These are phyloP conservation scores for Bombylius major DNA, from an alignment of 2,888 invertebrate species.

Conservation along the genomic window DNA sequence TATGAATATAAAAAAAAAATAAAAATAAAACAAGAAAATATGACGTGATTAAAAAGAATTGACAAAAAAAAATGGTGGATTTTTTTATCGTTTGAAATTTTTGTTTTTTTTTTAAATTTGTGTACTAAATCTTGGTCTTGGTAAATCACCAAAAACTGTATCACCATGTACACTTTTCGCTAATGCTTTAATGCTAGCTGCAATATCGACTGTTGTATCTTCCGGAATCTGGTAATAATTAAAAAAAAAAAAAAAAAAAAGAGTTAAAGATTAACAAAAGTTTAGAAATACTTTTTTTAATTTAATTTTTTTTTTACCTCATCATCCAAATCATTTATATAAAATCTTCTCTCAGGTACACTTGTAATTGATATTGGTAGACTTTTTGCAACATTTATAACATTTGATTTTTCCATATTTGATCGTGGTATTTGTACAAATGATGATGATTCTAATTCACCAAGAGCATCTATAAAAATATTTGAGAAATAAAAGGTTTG, in stretches of 20 bases:
- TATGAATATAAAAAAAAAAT: no score
- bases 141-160: slow-evolving; percentile 74
- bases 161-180: slow-evolving; percentile 84
- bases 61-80: not conserved
- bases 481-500: not conserved
- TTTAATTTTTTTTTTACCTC: slow-evolving; percentile 20
- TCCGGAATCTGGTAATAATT: slow-evolving; percentile 20
- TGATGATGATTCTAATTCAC: slow-evolving; percentile 23
- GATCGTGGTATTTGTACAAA: slow-evolving; percentile 24
- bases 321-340: slow-evolving; percentile 20
- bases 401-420: slow-evolving; percentile 6
- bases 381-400: slow-evolving; percentile 50
- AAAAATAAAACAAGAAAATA: no score
- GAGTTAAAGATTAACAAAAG: not conserved
- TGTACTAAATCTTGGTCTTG: slow-evolving; percentile 71
- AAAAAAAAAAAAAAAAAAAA: not conserved
- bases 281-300: not conserved
- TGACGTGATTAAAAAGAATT: no score
- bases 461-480: slow-evolving; percentile 27
- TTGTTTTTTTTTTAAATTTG: slow-evolving; percentile 54
- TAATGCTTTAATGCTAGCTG: slow-evolving; percentile 83
- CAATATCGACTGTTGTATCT: slow-evolving; percentile 66
- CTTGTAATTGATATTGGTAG: slow-evolving; percentile 64
- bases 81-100: not conserved
- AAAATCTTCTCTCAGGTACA: slow-evolving; percentile 17